Conservation (phyloP, 2,888 invertebrate species). For the Diadromus collaris region DNA sequence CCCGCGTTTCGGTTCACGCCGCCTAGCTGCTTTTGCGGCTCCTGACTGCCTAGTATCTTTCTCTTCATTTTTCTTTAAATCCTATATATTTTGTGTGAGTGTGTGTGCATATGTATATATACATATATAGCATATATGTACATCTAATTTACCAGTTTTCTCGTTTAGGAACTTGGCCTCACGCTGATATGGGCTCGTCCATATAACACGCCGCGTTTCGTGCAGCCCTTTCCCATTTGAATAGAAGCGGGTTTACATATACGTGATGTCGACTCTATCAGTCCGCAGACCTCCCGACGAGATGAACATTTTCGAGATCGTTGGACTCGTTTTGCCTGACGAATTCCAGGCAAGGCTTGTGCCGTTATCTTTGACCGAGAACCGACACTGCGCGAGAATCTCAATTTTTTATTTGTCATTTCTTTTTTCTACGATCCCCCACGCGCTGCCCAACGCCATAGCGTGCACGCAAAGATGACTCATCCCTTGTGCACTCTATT, state of each 20-base stretch:
- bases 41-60: slow-evolving; percentile 36
- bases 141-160: slow-evolving; percentile 49
- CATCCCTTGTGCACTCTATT: slow-evolving; percentile 19
- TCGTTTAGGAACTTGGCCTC: slow-evolving; percentile 36
- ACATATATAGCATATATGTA: not conserved
- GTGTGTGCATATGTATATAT: not conserved
- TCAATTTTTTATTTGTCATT: no score
- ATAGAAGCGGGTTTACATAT: not conserved
- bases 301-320: not conserved
- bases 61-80: not conserved
- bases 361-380: no score
- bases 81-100: not conserved
- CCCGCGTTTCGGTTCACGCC: slow-evolving; percentile 60
- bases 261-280: not conserved
- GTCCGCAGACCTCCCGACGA: not conserved
- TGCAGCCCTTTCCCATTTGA: not conserved
- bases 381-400: no score
- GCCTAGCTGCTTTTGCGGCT: slow-evolving; percentile 55
- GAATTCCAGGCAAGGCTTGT: not conserved
- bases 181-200: slow-evolving; percentile 42
- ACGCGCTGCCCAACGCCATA: slow-evolving; percentile 7
- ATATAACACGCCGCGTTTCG: not conserved
- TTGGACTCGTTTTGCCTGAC: not conserved
- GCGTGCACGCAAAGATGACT: slow-evolving; percentile 28
- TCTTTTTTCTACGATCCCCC: slow-evolving; percentile 5